Base-by-base conservation (phyloP, 2,888 invertebrate species). In the Eueremaeus valkanovi region DNA sequence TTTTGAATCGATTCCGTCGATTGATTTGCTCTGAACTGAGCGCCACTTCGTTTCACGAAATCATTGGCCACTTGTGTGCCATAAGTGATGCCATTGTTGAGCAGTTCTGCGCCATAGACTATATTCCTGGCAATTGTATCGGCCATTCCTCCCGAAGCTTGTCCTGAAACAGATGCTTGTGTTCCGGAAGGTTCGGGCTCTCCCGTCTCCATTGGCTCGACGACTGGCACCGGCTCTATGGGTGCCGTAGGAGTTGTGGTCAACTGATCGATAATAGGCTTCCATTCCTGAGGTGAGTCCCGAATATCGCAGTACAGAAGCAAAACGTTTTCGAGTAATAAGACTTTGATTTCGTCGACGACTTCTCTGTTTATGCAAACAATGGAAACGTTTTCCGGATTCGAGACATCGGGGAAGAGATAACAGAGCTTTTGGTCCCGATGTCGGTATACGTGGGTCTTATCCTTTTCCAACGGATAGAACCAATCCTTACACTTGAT, bases 401-500 rank as follows among this genome's bases (percentile, higher is more conserved):
- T 70, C 5, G 24, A 27, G 18, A 6, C 18, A 21, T 70, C 45
- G 24, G 70, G 70, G 27, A 70, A 70, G 21, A 70, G 18, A 70
- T 70, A 70, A 70, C 70, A 70, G 5, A 70, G 29, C 8, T 21
- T 16, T 40, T 70, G 42, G 42, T 42, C 27, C 1, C 45, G 45
- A 70, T 18, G 29, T 55, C 73, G 16, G n/a, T 29, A 73, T 1
- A 55, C 55, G 1, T 18, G 24, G 8, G 73, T 73, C n/a, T 49
- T 73, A 11, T 49, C 73, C 5, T 21, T 73, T 31, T 73, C 73
- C 11, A 73, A 58, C 21, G 73, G 73, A 73, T 40, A 73, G 40
- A 58, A 73, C 73, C 58, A 51, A 55, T 73, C 73, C 36, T 70
- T 70, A 18, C 42, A 42, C 45, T 70, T 70, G 13, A 70, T 70